A percentile compares a stretch with the other conserved stretches of the same genome.
Conservation (phyloP, 1,140 invertebrate genomes). For the Caenorhabditis latens region DNA sequence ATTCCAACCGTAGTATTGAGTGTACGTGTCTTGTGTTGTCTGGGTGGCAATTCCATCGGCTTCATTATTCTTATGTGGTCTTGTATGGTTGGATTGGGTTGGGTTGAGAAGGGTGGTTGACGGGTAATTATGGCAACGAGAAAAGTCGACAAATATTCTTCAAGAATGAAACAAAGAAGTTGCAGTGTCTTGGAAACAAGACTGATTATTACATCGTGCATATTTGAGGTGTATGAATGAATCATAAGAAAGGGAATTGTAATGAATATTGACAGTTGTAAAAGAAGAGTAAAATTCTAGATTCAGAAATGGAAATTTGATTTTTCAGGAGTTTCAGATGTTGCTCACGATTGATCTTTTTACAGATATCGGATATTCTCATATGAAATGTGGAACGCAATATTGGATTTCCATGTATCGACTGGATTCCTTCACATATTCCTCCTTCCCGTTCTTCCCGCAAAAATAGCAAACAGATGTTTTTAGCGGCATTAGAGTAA, state of each 20-base stretch:
- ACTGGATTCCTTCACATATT: background rate
- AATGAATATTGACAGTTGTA: constrained; percentile 32
- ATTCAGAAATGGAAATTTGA: background rate
- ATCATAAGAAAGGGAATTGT: background rate
- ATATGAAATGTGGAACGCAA: background rate
- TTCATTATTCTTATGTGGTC: constrained; percentile 52
- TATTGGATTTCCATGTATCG: background rate
- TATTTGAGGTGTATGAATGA: constrained; percentile 50
- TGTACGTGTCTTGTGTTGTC: constrained; percentile 14
- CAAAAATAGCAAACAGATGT: background rate
- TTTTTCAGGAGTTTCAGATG: too few species aligned
- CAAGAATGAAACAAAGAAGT: constrained; percentile 46
- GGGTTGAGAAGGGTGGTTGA: background rate
- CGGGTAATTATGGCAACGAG: constrained; percentile 40
- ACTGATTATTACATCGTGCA: constrained; percentile 53
- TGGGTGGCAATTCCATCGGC: constrained; percentile 41
- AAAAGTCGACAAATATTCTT: constrained; percentile 54
- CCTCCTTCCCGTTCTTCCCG: background rate
- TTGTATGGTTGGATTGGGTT: background rate
- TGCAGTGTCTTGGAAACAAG: constrained; percentile 23
- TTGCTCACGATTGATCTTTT: too few species aligned
- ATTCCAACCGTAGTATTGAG: background rate
- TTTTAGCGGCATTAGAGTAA: background rate
- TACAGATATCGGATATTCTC: too few species aligned
- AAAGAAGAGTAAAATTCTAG: background rate